Evolutionary conservation across 2,113 vertebrate genomes (phyloP).

Genomic region (Nesospiza acunhae): DNA sequence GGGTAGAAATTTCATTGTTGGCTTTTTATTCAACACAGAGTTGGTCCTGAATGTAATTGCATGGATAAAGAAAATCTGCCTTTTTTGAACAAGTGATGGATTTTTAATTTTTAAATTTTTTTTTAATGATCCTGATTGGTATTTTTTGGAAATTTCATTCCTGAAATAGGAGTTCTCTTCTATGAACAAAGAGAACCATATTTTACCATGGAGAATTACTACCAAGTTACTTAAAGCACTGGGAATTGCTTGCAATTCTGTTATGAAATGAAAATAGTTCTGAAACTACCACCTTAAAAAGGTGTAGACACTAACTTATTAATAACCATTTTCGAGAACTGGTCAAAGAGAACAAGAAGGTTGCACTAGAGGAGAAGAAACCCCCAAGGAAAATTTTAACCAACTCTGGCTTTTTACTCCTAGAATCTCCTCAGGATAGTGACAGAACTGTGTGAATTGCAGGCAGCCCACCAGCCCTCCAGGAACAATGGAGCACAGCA

Average conservation of each 20-base stretch:
- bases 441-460: neutral
- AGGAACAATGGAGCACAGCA: neutral
- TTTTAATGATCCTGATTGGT: neutral
- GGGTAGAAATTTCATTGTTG: neutral
- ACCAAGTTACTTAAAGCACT: neutral
- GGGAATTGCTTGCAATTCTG: neutral
- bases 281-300: neutral
- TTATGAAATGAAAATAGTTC: neutral
- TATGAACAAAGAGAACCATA: neutral
- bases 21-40: neutral
- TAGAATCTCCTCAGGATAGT: neutral
- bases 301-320: neutral
- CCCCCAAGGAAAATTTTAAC: neutral
- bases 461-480: neutral
- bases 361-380: neutral
- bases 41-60: neutral
- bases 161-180: neutral
- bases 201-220: neutral
- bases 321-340: neutral
- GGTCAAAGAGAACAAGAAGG: neutral
- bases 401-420: neutral
- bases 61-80: neutral
- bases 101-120: neutral
- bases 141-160: neutral
- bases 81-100: neutral